Base-by-base conservation (phyloP, 1,140 invertebrate species). In the Ostrea denselamellosa region DNA sequence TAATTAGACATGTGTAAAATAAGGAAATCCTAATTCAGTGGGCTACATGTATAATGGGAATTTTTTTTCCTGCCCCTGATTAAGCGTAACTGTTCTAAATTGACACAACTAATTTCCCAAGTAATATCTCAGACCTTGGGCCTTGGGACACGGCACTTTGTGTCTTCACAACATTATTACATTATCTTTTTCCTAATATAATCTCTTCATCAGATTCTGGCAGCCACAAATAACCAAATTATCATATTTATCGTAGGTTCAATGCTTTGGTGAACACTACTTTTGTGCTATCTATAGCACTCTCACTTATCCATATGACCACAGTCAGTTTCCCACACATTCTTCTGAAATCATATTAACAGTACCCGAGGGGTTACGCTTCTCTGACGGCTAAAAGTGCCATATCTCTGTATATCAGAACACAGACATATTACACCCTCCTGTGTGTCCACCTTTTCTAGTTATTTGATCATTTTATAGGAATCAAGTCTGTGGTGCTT, bases 191-290 rank as follows among this genome's bases (percentile, higher is more conserved):
- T 14, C 56, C n/a, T 62, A 17, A 62, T 9, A 77, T 28, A 34
- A 77, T 34, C 68, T 34, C 8, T 77, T 25, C 25, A 77, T 28
- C 68, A 28, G 8, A 22, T 8, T 14, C 28, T 34, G 28, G 28
- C 68, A 77, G 8, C 25, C 25, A 25, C 25, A 77, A n/a, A 71
- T 14, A 77, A 77, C 28, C 28, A 77, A 62, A 62, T 62, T 17
- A 19, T 62, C 14, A 77, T 77, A 77, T 77, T 77, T 77, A 77
- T 34, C 68, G 5, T 25, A 25, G 10, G 68, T 77, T 77, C 68
- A 77, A 77, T 10, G 68, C 25, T 77, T n/a, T 28, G 14, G 25
- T 77, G 25, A 44, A 77, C 9, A 77, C 22, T 14, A 77, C 25
- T 77, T 28, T 25, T 77, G 56, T 62, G 56, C 17, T 62, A n/a